Conservation (phyloP, 2,113 vertebrate genomes). For the Apistogramma diplotaenia region DNA sequence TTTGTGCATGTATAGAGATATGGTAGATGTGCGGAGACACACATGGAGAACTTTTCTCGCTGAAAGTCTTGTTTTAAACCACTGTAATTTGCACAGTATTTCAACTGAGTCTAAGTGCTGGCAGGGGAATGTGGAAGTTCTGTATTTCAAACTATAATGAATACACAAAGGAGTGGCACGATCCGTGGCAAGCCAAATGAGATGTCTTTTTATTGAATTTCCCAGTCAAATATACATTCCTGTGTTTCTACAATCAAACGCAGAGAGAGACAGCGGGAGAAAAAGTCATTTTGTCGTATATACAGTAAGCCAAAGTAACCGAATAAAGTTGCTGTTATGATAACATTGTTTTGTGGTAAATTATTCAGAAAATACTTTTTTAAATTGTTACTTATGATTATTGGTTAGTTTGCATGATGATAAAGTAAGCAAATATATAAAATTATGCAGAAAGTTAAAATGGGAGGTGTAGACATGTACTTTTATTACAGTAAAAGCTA, state of each 20-base stretch:
- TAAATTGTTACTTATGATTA: background rate
- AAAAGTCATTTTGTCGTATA: background rate
- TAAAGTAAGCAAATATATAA: too few relatives aligned
- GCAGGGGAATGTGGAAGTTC: background rate
- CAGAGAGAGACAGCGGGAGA: background rate
- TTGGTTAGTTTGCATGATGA: background rate
- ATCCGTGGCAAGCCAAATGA: conserved; percentile 42
- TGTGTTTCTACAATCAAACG: conserved; percentile 6
- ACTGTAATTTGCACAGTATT: background rate
- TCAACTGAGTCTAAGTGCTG: background rate
- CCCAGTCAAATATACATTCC: background rate
- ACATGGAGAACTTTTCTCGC: background rate
- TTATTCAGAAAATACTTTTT: background rate
- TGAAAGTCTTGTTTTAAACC: conserved; percentile 8
- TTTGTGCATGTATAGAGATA: background rate
- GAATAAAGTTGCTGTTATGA: background rate
- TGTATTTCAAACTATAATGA: conserved; percentile 47
- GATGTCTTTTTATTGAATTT: conserved; percentile 42
- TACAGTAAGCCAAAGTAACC: background rate
- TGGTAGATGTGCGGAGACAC: background rate
- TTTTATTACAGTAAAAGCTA: too few relatives aligned
- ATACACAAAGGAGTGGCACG: conserved; percentile 47
- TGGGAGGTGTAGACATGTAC: too few relatives aligned
- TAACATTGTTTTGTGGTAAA: background rate
- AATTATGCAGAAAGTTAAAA: too few relatives aligned